A percentile compares a stretch with the other conserved stretches of the same genome.
These are phyloP conservation scores for Sepioteuthis lessoniana DNA, from an alignment of 2,888 invertebrate species.

Conservation along the genomic window DNA sequence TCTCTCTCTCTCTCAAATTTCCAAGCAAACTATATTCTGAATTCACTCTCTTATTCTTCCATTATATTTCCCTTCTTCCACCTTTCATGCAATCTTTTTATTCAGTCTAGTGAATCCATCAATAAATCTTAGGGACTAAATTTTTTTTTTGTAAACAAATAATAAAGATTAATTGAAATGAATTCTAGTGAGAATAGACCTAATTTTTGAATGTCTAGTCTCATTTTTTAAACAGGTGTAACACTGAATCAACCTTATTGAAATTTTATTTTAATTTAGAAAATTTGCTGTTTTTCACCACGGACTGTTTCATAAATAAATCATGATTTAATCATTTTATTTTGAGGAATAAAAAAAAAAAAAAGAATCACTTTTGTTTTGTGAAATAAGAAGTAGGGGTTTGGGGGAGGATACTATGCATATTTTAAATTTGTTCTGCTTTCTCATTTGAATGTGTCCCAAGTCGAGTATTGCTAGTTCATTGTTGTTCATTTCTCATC, in stretches of 20 bases:
- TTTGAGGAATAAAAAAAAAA: background rate
- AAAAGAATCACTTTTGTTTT: background rate
- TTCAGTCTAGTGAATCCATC: background rate
- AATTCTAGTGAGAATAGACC: background rate
- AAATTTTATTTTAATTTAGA: background rate
- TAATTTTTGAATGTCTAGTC: background rate
- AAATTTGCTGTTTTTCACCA: background rate
- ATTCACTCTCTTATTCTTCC: background rate
- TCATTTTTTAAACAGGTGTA: background rate
- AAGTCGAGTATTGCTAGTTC: background rate
- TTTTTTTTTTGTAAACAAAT: background rate
- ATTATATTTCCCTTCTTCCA: background rate
- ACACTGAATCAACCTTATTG: background rate
- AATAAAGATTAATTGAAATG: background rate
- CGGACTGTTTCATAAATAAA: background rate
- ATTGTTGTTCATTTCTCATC: background rate
- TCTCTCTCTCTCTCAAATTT: too few relatives aligned
- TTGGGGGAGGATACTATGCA: background rate
- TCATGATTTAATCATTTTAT: background rate
- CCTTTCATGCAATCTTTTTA: background rate
- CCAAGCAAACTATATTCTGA: background rate
- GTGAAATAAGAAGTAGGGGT: background rate
- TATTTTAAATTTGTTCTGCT: conserved; percentile 23
- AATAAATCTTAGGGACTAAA: background rate
- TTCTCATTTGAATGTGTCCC: background rate